A percentile compares a stretch with the other conserved stretches of the same genome.
Evolutionary conservation across 2,888 invertebrate species (phyloP).

Genomic region (Nasonia oneida): DNA sequence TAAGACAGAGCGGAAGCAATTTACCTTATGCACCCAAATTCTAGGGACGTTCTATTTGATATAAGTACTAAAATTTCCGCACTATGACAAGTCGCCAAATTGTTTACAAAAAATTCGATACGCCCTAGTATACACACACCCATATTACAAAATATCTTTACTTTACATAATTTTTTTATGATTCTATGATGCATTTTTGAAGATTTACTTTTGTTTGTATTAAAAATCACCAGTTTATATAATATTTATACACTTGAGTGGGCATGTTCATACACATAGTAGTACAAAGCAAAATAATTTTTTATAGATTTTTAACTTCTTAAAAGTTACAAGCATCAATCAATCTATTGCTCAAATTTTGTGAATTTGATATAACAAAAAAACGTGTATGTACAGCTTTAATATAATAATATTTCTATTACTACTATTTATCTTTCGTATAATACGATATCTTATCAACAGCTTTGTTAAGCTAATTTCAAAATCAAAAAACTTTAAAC

Average conservation of each 20-base stretch:
- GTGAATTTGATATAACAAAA: not conserved
- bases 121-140: not conserved
- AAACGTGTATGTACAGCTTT: not conserved
- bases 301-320: not conserved
- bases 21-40: too few species aligned
- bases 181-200: constrained; percentile 37
- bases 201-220: constrained; percentile 20
- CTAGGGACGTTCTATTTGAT: too few species aligned
- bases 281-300: not conserved
- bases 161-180: constrained; percentile 19
- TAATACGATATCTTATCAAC: not conserved
- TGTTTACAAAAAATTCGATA: too few species aligned
- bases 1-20: too few species aligned
- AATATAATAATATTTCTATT: not conserved
- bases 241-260: not conserved
- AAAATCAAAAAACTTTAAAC: not conserved
- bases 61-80: too few species aligned
- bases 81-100: too few species aligned
- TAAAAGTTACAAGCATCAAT: not conserved
- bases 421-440: not conserved
- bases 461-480: not conserved
- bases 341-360: not conserved
- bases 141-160: not conserved
- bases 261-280: not conserved
- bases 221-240: constrained; percentile 26